Base-by-base conservation (phyloP, 2,888 invertebrate genomes). In the Andrena marginata region DNA sequence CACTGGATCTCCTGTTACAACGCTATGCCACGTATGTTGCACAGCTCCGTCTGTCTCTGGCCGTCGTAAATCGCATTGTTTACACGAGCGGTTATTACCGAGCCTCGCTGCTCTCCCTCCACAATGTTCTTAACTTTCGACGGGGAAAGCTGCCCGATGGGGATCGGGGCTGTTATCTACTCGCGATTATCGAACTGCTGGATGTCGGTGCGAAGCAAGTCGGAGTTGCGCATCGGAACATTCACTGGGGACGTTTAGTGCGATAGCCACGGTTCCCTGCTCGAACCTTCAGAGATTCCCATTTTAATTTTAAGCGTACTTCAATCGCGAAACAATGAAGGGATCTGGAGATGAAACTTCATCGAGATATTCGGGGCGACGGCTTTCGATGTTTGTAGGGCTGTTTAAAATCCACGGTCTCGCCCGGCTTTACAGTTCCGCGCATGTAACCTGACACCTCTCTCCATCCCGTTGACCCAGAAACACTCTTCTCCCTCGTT, bases 11-110 rank as follows among this genome's bases (percentile, higher is more conserved):
- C 72, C 51, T 64, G 76, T 80, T 76, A 62, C 80, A 62, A 71
- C 56, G 80, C 69, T 54, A 80, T 63, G 76, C 67, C 64, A 63
- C 80, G 75, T 69, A 70, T 75, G 71, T 80, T 29, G 60, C 49
- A 29, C 62, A n/a, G 8, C 20, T 23, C 78, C 42, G 20, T 48
- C 62, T 16, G 16, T 51, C 64, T 16, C 59, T 59, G 60, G 5
- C 8, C 48, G 67, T 20, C 62, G 70, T 79, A 74, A 80, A 80
- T 82, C 75, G 42, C 33, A 26, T 64, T 75, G 68, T 75, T 79
- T 75, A 69, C 59, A 48, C 42, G 54, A 42, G 5, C 8, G 26
- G n/a, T 69, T 64, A 75, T 68, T 64, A 59, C 26, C 35, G 13
- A 7, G 13, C 8, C 29, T 6, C 13, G 62, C 49, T 42, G 71